Conservation (phyloP, 2,888 invertebrate species). For the Brenthis ino region DNA sequence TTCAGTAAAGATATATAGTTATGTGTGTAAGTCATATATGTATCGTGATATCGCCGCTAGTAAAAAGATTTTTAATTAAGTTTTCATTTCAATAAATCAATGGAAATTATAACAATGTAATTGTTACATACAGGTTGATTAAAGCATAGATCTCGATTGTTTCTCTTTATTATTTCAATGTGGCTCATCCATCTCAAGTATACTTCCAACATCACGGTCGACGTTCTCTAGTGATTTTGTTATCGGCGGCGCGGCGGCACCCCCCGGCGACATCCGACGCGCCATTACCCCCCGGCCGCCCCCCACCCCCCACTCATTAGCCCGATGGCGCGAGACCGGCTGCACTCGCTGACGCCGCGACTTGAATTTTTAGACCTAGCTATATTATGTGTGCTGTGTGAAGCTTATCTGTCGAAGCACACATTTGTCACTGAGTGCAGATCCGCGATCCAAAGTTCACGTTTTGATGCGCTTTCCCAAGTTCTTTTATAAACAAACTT, state of each 20-base stretch:
- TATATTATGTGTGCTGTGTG: slow-evolving; percentile 27
- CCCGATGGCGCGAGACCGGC: slow-evolving; percentile 66
- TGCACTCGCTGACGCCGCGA: slow-evolving; percentile 64
- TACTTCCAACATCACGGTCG: slow-evolving; percentile 43
- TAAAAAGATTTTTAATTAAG: not conserved
- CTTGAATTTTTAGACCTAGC: slow-evolving; percentile 65
- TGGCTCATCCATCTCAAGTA: slow-evolving; percentile 46
- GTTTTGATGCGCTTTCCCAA: slow-evolving; percentile 40
- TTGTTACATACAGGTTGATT: not conserved
- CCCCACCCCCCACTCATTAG: slow-evolving; percentile 61
- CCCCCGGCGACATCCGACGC: slow-evolving; percentile 78
- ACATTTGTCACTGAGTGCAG: slow-evolving; percentile 27
- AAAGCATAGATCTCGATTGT: not conserved
- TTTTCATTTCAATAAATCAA: not conserved
- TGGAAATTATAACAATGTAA: not conserved
- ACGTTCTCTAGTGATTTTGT: slow-evolving; percentile 80
- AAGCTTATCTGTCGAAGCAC: slow-evolving; percentile 9
- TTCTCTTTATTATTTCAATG: not conserved
- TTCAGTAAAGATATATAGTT: no score
- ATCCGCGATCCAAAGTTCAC: slow-evolving; percentile 24
- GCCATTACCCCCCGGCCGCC: slow-evolving; percentile 64
- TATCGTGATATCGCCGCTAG: no score
- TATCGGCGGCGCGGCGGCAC: slow-evolving; percentile 73
- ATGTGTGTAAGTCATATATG: no score
- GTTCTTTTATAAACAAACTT: slow-evolving; percentile 10